phyloP scores from a whole-genome alignment of 1,140 invertebrate species.

The Drusus annulatus region DNA sequence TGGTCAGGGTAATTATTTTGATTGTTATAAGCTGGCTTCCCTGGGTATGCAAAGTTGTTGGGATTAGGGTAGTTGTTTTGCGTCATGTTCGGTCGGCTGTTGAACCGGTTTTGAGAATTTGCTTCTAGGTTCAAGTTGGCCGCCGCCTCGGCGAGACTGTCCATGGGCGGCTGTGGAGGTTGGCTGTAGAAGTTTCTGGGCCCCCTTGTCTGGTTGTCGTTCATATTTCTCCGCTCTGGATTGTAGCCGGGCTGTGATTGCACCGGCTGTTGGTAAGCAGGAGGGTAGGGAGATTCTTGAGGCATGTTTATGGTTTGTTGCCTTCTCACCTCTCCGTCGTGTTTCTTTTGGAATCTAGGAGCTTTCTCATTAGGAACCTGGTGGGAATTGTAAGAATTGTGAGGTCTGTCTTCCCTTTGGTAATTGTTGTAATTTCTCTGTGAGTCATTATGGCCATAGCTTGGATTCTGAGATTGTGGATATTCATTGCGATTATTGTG shows the following conservation, averaged over 20 bases:
- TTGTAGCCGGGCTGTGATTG: slow-evolving; percentile 57
- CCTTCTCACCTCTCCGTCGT: slow-evolving; percentile 69
- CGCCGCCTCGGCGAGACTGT: slow-evolving; percentile 65
- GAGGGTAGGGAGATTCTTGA: slow-evolving; percentile 51
- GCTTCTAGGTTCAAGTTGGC: slow-evolving; percentile 63
- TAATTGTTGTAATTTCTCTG: slow-evolving; percentile 55
- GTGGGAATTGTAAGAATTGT: slow-evolving; percentile 55
- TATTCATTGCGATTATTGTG: slow-evolving; percentile 42
- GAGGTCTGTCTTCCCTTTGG: slow-evolving; percentile 50
- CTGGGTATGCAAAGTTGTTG: slow-evolving; percentile 51
- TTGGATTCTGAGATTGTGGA: slow-evolving; percentile 36
- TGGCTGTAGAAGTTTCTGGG: slow-evolving; percentile 62
- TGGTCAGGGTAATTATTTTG: slow-evolving; percentile 47
- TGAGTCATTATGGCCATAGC: slow-evolving; percentile 49
- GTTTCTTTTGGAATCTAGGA: slow-evolving; percentile 69
- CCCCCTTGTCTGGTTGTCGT: slow-evolving; percentile 61
- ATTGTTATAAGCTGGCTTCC: slow-evolving; percentile 53
- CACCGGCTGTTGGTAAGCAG: slow-evolving; percentile 57
- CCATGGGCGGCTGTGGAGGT: slow-evolving; percentile 59
- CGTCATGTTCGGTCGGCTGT: slow-evolving; percentile 44
- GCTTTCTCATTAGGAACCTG: slow-evolving; percentile 67
- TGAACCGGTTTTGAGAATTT: slow-evolving; percentile 46
- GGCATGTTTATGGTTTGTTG: slow-evolving; percentile 58
- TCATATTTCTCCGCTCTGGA: slow-evolving; percentile 58
- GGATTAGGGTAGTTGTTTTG: slow-evolving; percentile 49